Evolutionary conservation across 2,113 vertebrate genomes (phyloP).

Genomic region (Phoxinus phoxinus): DNA sequence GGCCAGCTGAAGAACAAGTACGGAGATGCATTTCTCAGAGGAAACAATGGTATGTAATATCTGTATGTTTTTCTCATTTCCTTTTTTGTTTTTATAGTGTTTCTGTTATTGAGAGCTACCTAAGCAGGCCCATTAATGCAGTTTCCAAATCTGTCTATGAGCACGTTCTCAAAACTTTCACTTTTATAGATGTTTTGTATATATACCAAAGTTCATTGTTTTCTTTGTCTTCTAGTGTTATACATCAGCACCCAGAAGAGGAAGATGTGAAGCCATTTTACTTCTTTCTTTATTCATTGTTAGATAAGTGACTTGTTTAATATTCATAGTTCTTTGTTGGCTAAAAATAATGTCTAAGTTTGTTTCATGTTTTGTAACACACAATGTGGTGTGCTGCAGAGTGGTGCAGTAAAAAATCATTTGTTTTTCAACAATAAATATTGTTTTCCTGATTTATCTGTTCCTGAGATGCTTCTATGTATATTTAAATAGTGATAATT

Average conservation of each 20-base stretch:
- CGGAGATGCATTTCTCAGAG: constrained; percentile 96
- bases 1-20: constrained; percentile 99
- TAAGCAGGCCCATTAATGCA: not conserved
- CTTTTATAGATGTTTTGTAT: not conserved
- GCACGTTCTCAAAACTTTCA: not conserved
- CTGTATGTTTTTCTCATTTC: not conserved
- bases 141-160: not conserved
- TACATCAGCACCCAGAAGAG: constrained; percentile 99
- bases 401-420: constrained; percentile 68
- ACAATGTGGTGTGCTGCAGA: constrained; percentile 55
- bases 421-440: not conserved
- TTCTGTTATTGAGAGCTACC: not conserved
- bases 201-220: not conserved
- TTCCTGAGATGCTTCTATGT: not conserved
- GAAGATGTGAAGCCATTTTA: constrained; percentile 83
- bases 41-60: constrained; percentile 91
- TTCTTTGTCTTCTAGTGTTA: constrained; percentile 80
- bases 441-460: not conserved
- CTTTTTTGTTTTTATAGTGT: not conserved
- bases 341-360: constrained; percentile 46
- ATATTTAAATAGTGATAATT: not conserved
- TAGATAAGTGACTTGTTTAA: constrained; percentile 47
- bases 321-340: constrained; percentile 24
- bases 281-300: constrained; percentile 33
- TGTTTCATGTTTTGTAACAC: constrained; percentile 58